Evolutionary conservation across 1,140 invertebrate genomes (phyloP).

Genomic region (Anthonomus grandis): DNA sequence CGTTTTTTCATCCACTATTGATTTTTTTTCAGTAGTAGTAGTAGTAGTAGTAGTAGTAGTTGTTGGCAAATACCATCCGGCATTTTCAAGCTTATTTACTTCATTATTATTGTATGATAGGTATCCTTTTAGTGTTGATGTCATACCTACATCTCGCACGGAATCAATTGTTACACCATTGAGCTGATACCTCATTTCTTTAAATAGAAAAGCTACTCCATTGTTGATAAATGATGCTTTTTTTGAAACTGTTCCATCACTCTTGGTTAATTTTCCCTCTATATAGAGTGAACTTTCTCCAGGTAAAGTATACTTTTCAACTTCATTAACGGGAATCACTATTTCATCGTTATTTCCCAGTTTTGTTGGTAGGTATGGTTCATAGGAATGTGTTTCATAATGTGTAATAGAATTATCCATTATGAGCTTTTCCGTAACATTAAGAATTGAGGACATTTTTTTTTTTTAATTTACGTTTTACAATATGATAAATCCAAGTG

Average conservation of each 20-base stretch:
- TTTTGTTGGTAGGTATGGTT: not conserved
- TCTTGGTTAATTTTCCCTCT: too few relatives aligned
- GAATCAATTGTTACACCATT: not conserved
- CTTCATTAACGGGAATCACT: not conserved
- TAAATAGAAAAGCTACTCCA: not conserved
- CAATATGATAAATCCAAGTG: too few relatives aligned
- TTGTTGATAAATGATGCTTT: not conserved
- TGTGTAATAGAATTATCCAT: not conserved
- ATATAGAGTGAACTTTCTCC: too few relatives aligned
- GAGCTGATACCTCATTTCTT: not conserved
- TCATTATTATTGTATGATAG: not conserved
- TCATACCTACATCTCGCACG: too few relatives aligned
- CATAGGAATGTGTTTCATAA: not conserved
- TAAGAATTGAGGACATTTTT: too few relatives aligned
- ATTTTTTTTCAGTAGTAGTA: too few relatives aligned
- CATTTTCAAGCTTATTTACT: constrained; percentile 5
- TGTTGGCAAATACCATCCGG: constrained; percentile 9
- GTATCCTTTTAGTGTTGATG: too few relatives aligned
- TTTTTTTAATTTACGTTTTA: too few relatives aligned
- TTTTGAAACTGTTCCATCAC: not conserved
- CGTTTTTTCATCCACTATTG: too few relatives aligned
- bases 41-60: too few relatives aligned
- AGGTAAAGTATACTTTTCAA: not conserved
- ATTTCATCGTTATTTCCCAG: not conserved
- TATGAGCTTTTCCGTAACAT: not conserved